phyloP scores from a whole-genome alignment of 2,888 invertebrate species.

The Drosophila nr. fundita region DNA sequence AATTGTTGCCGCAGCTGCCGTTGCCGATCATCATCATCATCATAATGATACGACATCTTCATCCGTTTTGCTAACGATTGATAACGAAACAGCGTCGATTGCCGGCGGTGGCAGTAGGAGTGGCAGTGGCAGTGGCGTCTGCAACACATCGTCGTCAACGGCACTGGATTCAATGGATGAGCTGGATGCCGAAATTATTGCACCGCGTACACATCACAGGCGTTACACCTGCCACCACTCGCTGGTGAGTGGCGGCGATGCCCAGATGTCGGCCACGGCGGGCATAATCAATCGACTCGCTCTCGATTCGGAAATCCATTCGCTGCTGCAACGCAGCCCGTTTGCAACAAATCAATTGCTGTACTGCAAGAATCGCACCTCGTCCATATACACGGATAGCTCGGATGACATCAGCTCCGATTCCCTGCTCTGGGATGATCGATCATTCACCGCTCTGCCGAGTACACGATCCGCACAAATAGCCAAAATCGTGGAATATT shows the following conservation, averaged over 20 bases:
- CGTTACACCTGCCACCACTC: conserved; percentile 84
- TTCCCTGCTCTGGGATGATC: conserved; percentile 89
- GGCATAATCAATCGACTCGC: conserved; percentile 86
- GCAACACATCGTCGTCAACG: conserved; percentile 74
- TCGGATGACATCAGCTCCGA: conserved; percentile 94
- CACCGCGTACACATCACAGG: conserved; percentile 74
- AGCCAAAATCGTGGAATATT: conserved; percentile 94
- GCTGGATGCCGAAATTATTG: conserved; percentile 84
- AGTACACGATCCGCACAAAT: conserved; percentile 89
- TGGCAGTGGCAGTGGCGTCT: conserved; percentile 23
- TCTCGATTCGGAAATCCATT: conserved; percentile 85
- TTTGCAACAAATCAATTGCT: conserved; percentile 86
- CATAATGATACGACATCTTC: conserved; percentile 83
- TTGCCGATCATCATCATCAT: conserved; percentile 50
- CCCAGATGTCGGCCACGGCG: conserved; percentile 83
- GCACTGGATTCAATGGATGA: conserved; percentile 88
- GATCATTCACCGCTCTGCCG: conserved; percentile 86
- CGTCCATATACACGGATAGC: conserved; percentile 94
- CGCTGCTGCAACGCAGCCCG: conserved; percentile 85
- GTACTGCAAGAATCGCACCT: conserved; percentile 88
- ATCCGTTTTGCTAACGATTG: conserved; percentile 86
- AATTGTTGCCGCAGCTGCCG: conserved; percentile 64
- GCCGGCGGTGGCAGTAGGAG: conserved; percentile 35
- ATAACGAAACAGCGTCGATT: conserved; percentile 86
- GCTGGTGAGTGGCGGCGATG: conserved; percentile 80